Evolutionary conservation across 35 echinoderm and acorn worm species (phyloP).

Genomic region (Chiridota heheva): DNA sequence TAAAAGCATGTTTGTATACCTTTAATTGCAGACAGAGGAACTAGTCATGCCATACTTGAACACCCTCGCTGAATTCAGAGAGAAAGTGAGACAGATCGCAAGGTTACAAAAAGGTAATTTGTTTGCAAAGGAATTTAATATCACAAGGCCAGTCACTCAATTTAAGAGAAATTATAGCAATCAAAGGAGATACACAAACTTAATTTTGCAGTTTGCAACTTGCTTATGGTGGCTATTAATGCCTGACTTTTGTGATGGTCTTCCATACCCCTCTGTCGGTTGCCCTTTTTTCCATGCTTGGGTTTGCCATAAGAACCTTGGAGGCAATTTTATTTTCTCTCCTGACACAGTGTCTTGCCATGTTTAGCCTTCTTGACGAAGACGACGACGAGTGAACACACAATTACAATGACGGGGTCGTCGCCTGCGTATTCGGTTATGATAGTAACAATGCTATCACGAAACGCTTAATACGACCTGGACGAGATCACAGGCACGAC

Average conservation of each 20-base stretch:
- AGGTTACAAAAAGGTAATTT: slow-evolving; percentile 67
- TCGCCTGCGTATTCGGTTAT: too few species aligned
- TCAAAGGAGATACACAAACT: neutral
- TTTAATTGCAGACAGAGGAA: slow-evolving; percentile 36
- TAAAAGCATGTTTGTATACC: neutral
- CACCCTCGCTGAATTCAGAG: slow-evolving; percentile 76
- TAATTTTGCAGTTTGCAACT: neutral
- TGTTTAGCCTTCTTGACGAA: too few species aligned
- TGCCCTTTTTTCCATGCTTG: neutral
- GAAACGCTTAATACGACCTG: too few species aligned
- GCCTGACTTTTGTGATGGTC: neutral
- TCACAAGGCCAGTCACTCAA: too few species aligned
- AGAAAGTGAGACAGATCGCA: slow-evolving; percentile 71
- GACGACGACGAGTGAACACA: too few species aligned
- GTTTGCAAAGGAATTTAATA: too few species aligned
- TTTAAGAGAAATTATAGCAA: too few species aligned
- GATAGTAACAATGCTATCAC: too few species aligned
- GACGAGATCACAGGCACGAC: too few species aligned
- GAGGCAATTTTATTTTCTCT: too few species aligned
- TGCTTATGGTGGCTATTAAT: neutral
- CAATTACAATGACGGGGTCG: too few species aligned
- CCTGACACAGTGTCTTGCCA: neutral
- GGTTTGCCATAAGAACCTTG: neutral
- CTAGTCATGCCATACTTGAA: slow-evolving; percentile 93
- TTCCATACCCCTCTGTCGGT: neutral